Evolutionary conservation across 2,113 vertebrate genomes (phyloP).

Genomic region (Eidolon helvum): DNA sequence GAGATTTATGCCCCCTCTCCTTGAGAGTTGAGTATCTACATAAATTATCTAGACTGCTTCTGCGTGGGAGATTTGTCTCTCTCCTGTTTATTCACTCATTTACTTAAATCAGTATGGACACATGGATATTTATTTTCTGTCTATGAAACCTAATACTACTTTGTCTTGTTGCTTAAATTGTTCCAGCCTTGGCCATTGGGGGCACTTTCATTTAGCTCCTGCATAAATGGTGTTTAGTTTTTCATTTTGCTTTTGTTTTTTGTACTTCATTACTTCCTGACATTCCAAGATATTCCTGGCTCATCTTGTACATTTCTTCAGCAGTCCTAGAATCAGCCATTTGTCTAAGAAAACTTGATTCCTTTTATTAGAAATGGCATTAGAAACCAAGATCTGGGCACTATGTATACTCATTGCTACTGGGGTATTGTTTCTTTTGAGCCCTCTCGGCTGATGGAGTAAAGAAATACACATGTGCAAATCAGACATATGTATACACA

Average conservation of each 20-base stretch:
- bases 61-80: neutral
- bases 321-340: neutral
- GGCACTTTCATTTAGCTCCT: neutral
- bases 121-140: neutral
- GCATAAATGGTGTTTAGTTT: neutral
- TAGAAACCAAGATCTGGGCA: neutral
- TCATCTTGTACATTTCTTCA: neutral
- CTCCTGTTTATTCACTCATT: neutral
- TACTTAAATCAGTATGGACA: neutral
- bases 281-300: neutral
- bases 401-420: neutral
- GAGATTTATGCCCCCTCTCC: neutral
- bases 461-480: neutral
- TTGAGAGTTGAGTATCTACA: neutral
- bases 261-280: neutral
- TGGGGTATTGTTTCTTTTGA: neutral
- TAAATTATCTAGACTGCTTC: neutral
- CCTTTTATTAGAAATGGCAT: neutral
- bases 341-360: neutral
- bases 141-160: neutral
- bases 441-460: neutral
- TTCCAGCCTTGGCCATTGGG: neutral
- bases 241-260: neutral
- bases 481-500: neutral
- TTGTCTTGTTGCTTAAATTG: neutral